Evolutionary conservation across 2,888 invertebrate genomes (phyloP).

Genomic region (Bombylius discolor): DNA sequence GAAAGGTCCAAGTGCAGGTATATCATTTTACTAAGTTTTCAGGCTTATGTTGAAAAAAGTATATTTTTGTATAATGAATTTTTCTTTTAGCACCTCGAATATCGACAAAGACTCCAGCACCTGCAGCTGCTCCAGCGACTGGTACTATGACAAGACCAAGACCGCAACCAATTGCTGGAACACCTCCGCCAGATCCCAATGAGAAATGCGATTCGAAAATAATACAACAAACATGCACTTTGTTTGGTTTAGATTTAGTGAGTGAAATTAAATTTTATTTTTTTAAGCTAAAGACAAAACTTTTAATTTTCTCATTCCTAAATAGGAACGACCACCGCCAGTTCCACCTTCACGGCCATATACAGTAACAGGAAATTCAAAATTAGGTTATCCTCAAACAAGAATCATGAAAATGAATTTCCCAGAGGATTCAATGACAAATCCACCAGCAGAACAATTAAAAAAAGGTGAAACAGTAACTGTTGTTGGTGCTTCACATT

Average conservation of each 20-base stretch:
- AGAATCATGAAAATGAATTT: conserved; percentile 83
- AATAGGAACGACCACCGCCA: conserved; percentile 78
- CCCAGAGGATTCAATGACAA: conserved; percentile 44
- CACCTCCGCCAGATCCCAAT: conserved; percentile 70
- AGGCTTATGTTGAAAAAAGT: no score
- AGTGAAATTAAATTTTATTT: conserved; percentile 20
- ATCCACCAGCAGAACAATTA: conserved; percentile 38
- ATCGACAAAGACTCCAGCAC: conserved; percentile 27
- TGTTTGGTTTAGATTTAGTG: conserved; percentile 80
- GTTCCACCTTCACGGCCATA: conserved; percentile 83
- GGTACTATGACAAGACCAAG: conserved; percentile 55
- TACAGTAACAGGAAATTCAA: conserved; percentile 79
- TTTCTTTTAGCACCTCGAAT: conserved; percentile 26
- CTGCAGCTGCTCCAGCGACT: conserved; percentile 27
- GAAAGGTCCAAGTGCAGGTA: conserved; percentile 27
- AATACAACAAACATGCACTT: conserved; percentile 79
- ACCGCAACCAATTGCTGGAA: conserved; percentile 82
- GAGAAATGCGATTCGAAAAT: conserved; percentile 81
- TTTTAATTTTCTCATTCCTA: conserved; percentile 12
- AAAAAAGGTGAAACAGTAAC: conserved; percentile 76
- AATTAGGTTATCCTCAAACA: conserved; percentile 84
- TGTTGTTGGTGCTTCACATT: conserved; percentile 74
- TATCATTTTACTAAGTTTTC: conserved; percentile 4
- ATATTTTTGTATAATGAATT: no score
- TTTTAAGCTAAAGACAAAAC: neutral